Conservation (phyloP, 2,888 invertebrate genomes). For the Blomia tropicalis region DNA sequence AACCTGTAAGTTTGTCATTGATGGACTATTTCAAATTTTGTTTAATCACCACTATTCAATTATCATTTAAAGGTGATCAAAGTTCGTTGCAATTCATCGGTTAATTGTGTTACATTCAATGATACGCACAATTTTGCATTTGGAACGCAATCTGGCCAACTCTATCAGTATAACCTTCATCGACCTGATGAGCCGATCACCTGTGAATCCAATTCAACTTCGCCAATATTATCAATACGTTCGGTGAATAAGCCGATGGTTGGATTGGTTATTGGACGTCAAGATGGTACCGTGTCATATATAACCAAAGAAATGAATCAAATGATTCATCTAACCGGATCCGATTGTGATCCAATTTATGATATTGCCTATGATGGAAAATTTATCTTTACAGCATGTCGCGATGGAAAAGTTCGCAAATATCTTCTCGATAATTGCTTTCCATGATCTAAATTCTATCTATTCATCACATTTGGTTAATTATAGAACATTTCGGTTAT, state of each 20-base stretch:
- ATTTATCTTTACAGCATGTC: slow-evolving; percentile 46
- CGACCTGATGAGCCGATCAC: neutral
- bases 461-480: neutral
- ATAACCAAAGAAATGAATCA: slow-evolving; percentile 37
- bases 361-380: slow-evolving; percentile 44
- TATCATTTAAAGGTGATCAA: slow-evolving; percentile 34
- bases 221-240: neutral
- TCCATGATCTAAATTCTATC: too few species aligned
- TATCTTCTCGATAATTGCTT: slow-evolving; percentile 36
- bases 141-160: slow-evolving; percentile 47
- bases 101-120: slow-evolving; percentile 44
- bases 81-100: slow-evolving; percentile 37
- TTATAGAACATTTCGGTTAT: neutral
- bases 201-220: neutral
- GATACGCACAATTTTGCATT: slow-evolving; percentile 40
- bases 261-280: neutral
- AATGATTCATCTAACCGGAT: slow-evolving; percentile 48
- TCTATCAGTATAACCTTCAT: slow-evolving; percentile 31
- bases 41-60: slow-evolving; percentile 13
- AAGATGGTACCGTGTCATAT: slow-evolving; percentile 47
- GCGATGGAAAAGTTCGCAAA: slow-evolving; percentile 48
- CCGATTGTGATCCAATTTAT: slow-evolving; percentile 53
- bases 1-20: slow-evolving; percentile 32
- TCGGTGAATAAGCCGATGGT: neutral
- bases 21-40: neutral